Evolutionary conservation across 2,888 invertebrate genomes (phyloP), one percentile per base, ranked within the genome.

Genomic region (Sminthurides aquaticus): DNA sequence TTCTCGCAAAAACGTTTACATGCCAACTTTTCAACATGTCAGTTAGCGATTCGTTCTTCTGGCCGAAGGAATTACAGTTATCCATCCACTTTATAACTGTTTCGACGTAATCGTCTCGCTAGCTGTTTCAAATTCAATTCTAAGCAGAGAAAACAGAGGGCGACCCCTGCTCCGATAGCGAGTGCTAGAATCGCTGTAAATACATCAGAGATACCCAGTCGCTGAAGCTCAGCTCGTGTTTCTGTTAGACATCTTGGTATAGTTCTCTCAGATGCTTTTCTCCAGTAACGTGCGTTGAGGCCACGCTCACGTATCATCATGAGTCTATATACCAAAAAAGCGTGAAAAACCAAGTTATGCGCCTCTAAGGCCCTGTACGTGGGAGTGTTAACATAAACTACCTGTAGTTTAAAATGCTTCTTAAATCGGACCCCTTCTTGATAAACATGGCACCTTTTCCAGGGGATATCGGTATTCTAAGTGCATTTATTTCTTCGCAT

Each of bases 251-350:
- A 62, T n/a, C 8, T n/a, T 5, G 43, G 26, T 15, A 2, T 1
- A 18, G 62, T 57, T n/a, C 48, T 20, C 20, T 8, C 3, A 1
- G 5, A 3, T 11, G 56, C 56, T 1, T 5, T n/a, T 1, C 26
- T 2, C 3, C 26, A 22, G 28, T 58, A 58, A 3, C 63, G 49
- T 15, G 26, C 3, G 25, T 22, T 58, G 18, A 63, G 43, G 3
- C 63, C 63, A 3, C 57, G n/a, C 52, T 63, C 63, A 18, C 57
- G 55, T 27, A 63, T n/a, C 52, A 58, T 57, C 27, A 57, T 48
- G 20, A 63, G 25, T 28, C 57, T 63, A 22, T n/a, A 48, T 8
- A 3, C 8, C 2, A 43, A 22, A 59, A 8, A 25, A 59, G 20
- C 24, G 3, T 29, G 22, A 20, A 8, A 8, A 11, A 29, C 29